Conservation (phyloP, 2,113 vertebrate genomes). For the Turnix velox region DNA sequence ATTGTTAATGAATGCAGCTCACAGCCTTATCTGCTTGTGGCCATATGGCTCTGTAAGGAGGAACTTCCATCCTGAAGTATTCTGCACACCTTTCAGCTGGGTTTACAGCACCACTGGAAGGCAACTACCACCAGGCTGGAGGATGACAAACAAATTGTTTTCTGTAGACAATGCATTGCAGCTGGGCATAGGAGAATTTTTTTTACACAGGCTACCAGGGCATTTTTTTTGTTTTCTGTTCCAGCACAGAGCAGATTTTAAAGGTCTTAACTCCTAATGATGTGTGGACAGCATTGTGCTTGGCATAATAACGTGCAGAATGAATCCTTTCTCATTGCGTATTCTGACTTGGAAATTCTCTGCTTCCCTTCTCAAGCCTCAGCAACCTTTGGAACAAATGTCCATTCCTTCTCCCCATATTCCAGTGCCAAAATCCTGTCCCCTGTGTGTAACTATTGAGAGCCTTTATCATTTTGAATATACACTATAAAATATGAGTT, state of each 20-base stretch:
- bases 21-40: conserved; percentile 28
- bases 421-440: neutral
- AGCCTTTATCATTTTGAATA: neutral
- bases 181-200: neutral
- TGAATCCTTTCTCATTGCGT: neutral
- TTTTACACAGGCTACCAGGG: neutral
- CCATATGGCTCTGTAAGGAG: conserved; percentile 46
- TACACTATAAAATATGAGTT: neutral
- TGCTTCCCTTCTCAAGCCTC: neutral
- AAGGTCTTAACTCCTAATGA: neutral
- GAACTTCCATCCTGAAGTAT: conserved; percentile 16
- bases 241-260: neutral
- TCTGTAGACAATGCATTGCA: neutral
- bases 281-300: neutral
- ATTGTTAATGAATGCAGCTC: conserved; percentile 56
- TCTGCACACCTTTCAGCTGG: neutral
- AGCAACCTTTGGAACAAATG: neutral
- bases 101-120: neutral
- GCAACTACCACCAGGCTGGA: neutral
- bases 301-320: neutral
- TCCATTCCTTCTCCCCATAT: neutral
- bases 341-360: neutral
- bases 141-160: neutral
- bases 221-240: neutral
- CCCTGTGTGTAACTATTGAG: neutral